Base-by-base conservation (phyloP, 1,140 invertebrate genomes). In the Fopius arisanus region DNA sequence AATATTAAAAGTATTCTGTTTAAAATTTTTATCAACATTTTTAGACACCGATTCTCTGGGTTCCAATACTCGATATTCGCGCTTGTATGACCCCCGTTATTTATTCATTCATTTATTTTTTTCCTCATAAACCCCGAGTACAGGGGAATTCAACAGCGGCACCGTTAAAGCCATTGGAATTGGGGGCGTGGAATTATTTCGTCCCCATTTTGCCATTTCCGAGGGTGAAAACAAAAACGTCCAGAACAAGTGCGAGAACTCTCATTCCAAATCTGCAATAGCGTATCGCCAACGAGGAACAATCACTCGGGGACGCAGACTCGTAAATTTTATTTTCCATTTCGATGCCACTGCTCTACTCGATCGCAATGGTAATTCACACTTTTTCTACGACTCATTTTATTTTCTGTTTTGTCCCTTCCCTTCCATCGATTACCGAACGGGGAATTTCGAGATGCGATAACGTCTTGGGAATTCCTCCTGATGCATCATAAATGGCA, bases 291-390 rank as follows among this genome's bases (percentile, higher is more conserved):
- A 65, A 65, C 62, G n/a, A 31, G 62, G 26, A 65, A 65, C 62
- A 65, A 65, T 65, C 62, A 65, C 62, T 31, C 29, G 62, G 29
- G 43, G 54, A 59, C 54, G 54, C 26, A 59, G 54, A 65, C 26
- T 65, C 62, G 29, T 65, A 65, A 65, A 65, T 65, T 65, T 65
- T 65, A 65, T 65, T 65, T 65, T 65, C 62, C 62, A 65, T 65
- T 65, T 65, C 62, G n/a, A 65, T 65, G 62, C 62, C 62, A 65
- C 29, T n/a, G 14, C 54, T 59, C 19, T 12, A 33, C 26, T 65
- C 29, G 6, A 65, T 65, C 62, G 54, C 62, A 33, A 65, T 65
- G 62, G 62, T 65, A 65, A 65, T 65, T 65, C 62, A 65, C 28
- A 29, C 1, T 62, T 33, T 65, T 65, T 65, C n/a, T 65, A 3